phyloP scores from a whole-genome alignment of 2,888 invertebrate genomes.

The Drosophila fulvimacula region DNA sequence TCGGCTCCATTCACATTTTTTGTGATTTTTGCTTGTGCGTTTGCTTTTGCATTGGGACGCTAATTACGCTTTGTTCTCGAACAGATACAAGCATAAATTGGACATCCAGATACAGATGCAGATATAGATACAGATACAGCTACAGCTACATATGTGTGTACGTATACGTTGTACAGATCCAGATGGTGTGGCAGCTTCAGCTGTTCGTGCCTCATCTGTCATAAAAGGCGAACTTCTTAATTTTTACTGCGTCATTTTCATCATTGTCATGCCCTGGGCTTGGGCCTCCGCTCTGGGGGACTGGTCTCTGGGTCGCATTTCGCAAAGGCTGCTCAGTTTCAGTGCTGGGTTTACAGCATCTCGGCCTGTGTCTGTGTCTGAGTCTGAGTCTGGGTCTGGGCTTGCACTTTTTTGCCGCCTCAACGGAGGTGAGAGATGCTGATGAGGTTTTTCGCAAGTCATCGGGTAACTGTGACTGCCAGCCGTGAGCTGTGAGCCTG shows the following conservation, averaged over 20 bases:
- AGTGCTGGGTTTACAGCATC: constrained; percentile 60
- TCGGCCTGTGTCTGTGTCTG: constrained; percentile 48
- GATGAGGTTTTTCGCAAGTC: constrained; percentile 82
- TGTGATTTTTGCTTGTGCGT: constrained; percentile 34
- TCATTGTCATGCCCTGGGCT: constrained; percentile 70
- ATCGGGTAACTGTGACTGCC: constrained; percentile 76
- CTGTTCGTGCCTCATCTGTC: constrained; percentile 83
- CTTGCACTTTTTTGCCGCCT: constrained; percentile 66
- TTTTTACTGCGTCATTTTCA: constrained; percentile 83
- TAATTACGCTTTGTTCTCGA: constrained; percentile 74
- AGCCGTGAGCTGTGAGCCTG: constrained; percentile 6
- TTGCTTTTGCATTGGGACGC: constrained; percentile 61
- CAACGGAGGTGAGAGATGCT: constrained; percentile 47
- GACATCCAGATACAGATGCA: constrained; percentile 14
- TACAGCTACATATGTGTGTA: neutral
- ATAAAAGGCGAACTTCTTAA: constrained; percentile 82
- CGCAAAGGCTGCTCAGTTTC: constrained; percentile 39
- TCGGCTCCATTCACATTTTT: constrained; percentile 51
- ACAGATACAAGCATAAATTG: constrained; percentile 30
- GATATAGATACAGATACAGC: constrained; percentile 19
- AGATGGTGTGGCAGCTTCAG: constrained; percentile 53
- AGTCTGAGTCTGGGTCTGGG: constrained; percentile 52
- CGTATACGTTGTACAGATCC: constrained; percentile 20
- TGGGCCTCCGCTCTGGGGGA: constrained; percentile 35
- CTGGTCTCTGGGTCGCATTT: constrained; percentile 46